phyloP scores from a whole-genome alignment of 2,113 vertebrate species.

The Nanger granti region DNA sequence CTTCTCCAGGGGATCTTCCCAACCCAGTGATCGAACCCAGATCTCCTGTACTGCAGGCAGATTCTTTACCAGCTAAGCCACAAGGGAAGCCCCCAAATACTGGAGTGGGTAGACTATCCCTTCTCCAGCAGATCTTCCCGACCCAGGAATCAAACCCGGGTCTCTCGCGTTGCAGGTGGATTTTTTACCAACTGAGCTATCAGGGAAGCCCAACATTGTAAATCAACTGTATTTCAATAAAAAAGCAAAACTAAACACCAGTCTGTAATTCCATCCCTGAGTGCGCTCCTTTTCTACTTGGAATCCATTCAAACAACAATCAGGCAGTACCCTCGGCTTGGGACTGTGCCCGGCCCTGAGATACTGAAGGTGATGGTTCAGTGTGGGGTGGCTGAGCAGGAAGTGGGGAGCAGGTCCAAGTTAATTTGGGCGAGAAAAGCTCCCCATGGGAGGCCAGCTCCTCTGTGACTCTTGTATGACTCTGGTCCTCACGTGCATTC shows the following conservation, averaged over 20 bases:
- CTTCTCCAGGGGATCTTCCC: not conserved
- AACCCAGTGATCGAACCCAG: not conserved
- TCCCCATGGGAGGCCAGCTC: not conserved
- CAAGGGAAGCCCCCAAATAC: not conserved
- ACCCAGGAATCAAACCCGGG: not conserved
- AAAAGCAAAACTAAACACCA: not conserved
- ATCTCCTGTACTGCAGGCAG: not conserved
- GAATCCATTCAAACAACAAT: not conserved
- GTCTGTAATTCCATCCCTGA: not conserved
- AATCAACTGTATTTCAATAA: not conserved
- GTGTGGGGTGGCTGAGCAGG: not conserved
- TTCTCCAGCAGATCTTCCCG: not conserved
- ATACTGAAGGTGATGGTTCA: not conserved
- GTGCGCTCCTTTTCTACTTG: not conserved
- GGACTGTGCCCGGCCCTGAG: not conserved
- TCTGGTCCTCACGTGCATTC: rapidly evolving
- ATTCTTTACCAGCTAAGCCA: not conserved
- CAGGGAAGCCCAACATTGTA: not conserved
- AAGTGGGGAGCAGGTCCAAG: not conserved
- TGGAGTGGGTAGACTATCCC: not conserved
- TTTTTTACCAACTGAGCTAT: not conserved
- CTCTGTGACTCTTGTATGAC: rapidly evolving
- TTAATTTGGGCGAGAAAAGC: not conserved
- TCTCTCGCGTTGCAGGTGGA: not conserved
- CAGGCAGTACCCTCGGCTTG: not conserved